Conservation (phyloP, 2,797 vertebrate species). For the Moxostoma hubbsi region DNA sequence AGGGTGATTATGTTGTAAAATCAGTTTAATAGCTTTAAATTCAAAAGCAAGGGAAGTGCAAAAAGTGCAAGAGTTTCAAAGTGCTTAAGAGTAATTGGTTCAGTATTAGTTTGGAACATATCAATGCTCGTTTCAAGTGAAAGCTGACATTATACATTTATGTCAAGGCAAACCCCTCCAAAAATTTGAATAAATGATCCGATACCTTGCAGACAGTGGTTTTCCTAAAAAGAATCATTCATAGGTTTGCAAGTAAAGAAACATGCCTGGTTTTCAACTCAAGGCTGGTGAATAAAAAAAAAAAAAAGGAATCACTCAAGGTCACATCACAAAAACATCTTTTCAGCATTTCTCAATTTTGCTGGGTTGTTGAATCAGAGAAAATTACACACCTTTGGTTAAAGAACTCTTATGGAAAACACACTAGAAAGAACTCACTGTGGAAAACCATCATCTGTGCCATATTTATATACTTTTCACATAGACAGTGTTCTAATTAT, state of each 20-base stretch:
- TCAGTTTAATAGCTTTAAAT: constrained; percentile 66
- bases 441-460: constrained; percentile 68
- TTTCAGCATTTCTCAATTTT: constrained; percentile 61
- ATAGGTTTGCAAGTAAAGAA: constrained; percentile 58
- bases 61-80: constrained; percentile 61
- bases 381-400: constrained; percentile 73
- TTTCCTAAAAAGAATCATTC: constrained; percentile 61
- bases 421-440: constrained; percentile 54
- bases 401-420: constrained; percentile 46
- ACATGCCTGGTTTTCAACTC: constrained; percentile 34
- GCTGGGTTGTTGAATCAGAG: constrained; percentile 64
- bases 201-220: constrained; percentile 48
- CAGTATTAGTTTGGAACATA: constrained; percentile 58
- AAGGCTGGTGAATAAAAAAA: constrained; percentile 26
- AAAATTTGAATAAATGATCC: constrained; percentile 28
- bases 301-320: constrained; percentile 37
- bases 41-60: constrained; percentile 58
- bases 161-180: constrained; percentile 35
- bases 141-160: constrained; percentile 25
- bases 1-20: constrained; percentile 58
- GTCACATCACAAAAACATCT: constrained; percentile 53
- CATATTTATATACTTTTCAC: constrained; percentile 52
- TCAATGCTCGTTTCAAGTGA: constrained; percentile 35
- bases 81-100: constrained; percentile 59
- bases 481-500: constrained; percentile 43